Conservation (phyloP, 2,113 vertebrate species). For the Philantomba maxwellii region DNA sequence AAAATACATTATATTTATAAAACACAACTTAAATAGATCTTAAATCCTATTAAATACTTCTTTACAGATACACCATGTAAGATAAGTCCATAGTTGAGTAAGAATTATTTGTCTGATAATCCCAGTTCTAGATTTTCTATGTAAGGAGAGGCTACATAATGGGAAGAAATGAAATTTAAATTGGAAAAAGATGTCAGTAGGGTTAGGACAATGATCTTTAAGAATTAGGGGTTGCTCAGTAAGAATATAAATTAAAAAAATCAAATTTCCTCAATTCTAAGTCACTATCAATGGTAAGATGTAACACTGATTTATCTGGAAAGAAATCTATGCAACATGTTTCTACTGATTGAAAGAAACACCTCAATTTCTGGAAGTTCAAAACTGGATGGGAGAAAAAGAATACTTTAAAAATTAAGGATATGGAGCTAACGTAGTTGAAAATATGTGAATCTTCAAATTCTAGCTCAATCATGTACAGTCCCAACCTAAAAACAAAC, state of each 20-base stretch:
- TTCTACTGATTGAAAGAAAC: not conserved
- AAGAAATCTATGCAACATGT: not conserved
- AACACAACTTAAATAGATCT: not conserved
- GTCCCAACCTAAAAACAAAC: not conserved
- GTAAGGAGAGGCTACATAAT: not conserved
- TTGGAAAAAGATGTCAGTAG: not conserved
- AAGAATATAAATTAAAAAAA: not conserved
- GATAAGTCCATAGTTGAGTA: not conserved
- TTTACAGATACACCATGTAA: not conserved
- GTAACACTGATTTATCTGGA: not conserved
- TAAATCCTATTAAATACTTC: not conserved
- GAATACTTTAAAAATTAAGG: not conserved
- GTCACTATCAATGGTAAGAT: not conserved
- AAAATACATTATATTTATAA: not conserved
- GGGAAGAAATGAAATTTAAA: constrained; percentile 9
- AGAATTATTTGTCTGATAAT: not conserved
- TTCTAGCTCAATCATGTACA: not conserved
- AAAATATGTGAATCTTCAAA: not conserved
- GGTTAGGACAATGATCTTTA: not conserved
- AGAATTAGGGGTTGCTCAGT: not conserved
- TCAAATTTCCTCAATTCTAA: not conserved
- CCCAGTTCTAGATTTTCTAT: not conserved
- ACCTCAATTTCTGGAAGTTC: not conserved
- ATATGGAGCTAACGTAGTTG: not conserved
- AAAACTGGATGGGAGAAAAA: not conserved